phyloP scores from a whole-genome alignment of 2,888 invertebrate genomes.

The Dryobota labecula region DNA sequence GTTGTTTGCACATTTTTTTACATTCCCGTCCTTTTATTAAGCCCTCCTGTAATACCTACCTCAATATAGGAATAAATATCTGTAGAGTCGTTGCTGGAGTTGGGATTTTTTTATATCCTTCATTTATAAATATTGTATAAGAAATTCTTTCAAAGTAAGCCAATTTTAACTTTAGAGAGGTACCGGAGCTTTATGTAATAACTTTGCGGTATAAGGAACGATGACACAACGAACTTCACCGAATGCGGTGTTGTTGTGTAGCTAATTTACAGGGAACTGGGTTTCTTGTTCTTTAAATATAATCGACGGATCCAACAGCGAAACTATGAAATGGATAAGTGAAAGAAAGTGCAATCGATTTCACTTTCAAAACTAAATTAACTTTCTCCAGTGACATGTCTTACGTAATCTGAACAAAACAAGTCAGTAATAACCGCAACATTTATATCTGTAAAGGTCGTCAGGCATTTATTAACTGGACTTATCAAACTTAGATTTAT shows the following conservation, averaged over 20 bases:
- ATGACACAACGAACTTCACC: constrained; percentile 58
- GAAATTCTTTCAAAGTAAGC: constrained; percentile 48
- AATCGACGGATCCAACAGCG: constrained; percentile 73
- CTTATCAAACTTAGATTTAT: constrained; percentile 58
- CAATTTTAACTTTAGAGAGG: constrained; percentile 50
- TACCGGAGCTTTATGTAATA: constrained; percentile 48
- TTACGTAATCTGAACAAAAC: constrained; percentile 88
- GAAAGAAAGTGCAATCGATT: constrained; percentile 90
- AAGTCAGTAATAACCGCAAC: constrained; percentile 86
- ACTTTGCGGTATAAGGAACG: constrained; percentile 41
- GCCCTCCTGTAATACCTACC: constrained; percentile 77
- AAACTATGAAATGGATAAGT: constrained; percentile 87
- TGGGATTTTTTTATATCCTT: constrained; percentile 39
- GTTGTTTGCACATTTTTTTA: constrained; percentile 90
- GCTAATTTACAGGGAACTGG: constrained; percentile 56
- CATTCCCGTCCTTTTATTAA: constrained; percentile 88
- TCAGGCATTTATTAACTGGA: constrained; percentile 63
- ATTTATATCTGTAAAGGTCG: constrained; percentile 87
- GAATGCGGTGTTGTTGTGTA: constrained; percentile 46
- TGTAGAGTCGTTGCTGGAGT: constrained; percentile 36
- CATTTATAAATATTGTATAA: constrained; percentile 42
- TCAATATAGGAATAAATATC: constrained; percentile 63
- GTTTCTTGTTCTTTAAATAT: constrained; percentile 71
- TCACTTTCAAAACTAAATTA: constrained; percentile 91
- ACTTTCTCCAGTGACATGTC: constrained; percentile 90